Evolutionary conservation across 2,113 vertebrate species (phyloP), one percentile per base, ranked within the genome.

Genomic region (Origma solitaria): DNA sequence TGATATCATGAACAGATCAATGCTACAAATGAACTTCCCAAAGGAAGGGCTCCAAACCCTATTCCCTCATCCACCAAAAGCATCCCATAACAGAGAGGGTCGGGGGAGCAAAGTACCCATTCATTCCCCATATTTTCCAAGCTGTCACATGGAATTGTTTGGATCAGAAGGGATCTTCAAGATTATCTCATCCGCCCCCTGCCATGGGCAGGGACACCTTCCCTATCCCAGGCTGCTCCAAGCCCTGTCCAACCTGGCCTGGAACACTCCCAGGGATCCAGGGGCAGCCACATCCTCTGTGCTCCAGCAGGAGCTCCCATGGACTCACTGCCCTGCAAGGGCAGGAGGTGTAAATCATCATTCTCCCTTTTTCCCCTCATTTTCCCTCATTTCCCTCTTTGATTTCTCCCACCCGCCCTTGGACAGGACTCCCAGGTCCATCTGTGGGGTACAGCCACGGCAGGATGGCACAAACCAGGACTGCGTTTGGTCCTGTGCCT

Each of bases 51-150:
- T 71, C 47, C 42, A 71, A 54, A 50, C 10, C 17, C 17, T 11
- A 0, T 12, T 76, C 25, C 13, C 11, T 69, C 62, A 31, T 10
- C 37, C 86, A 7, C 28, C 0, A 0, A 11, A 22, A 35, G 66
- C 25, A 69, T 76, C 38, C 35, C n/a, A 82, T 16, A 51, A 8
- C 15, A 35, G 27, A 13, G 14, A 28, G 23, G 47, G 13, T 10
- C 50, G 7, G 44, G 27, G 31, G 14, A 37, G 42, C 50, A 30
- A 53, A 22, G 7, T 2, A 1, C 24, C 14, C 0, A 0, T 15
- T 6, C 3, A 11, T 22, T 15, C 13, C 37, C 27, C 11, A 13
- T 10, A 2, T 51, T 70, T 81, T 45, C 78, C 76, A 76, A 68
- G 18, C 38, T 76, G 15, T 58, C 10, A 57, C n/a, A 20, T 3